Percentiles rank a stretch among this genome's conserved stretches.
phyloP scores from a whole-genome alignment of 2,113 vertebrate genomes.

The Lepidothrix coronata region DNA sequence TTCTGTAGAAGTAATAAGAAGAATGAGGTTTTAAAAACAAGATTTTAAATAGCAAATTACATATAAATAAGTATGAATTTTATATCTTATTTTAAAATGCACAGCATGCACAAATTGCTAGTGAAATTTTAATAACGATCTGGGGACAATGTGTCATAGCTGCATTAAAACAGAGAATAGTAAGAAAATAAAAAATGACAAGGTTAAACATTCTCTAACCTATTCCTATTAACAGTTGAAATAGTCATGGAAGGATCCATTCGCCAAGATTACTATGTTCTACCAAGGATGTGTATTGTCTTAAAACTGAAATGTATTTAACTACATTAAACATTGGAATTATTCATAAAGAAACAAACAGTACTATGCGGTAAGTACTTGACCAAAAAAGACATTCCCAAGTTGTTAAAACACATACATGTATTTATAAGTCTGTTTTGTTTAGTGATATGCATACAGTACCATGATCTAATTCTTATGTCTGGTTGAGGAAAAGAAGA shows the following conservation, averaged over 20 bases:
- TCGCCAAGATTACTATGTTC: background rate
- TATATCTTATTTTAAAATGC: background rate
- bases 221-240: background rate
- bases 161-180: background rate
- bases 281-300: background rate
- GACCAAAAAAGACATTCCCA: background rate
- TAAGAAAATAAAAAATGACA: background rate
- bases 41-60: background rate
- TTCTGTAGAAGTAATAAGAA: background rate
- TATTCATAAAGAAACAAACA: background rate
- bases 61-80: background rate
- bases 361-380: background rate
- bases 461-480: background rate
- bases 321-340: background rate
- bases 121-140: background rate
- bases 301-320: background rate
- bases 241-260: background rate
- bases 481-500: background rate
- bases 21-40: background rate
- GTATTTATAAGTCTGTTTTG: background rate
- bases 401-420: background rate
- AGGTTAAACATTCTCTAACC: background rate
- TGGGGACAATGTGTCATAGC: background rate
- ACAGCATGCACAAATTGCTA: background rate
- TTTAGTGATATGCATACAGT: background rate